Evolutionary conservation across 1,140 invertebrate species (phyloP), one percentile per base, ranked within the genome.

Genomic region (roundworm (Caenorhabditis elegans)): DNA sequence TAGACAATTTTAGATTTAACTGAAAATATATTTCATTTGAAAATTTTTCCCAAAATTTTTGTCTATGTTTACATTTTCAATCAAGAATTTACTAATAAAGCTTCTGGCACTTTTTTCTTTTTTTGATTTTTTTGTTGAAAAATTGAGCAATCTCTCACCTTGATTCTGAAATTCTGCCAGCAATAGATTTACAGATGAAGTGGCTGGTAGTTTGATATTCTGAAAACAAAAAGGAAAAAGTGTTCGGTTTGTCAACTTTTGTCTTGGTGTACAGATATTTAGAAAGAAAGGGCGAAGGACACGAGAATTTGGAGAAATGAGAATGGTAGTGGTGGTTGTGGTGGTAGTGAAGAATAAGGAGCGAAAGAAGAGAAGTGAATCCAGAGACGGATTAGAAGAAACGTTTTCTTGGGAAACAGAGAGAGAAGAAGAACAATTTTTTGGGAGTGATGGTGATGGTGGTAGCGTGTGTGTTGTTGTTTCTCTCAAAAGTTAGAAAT

Each of bases 351-450:
- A n/a, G n/a, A n/a, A n/a, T n/a, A n/a, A n/a, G n/a, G n/a, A n/a
- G n/a, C n/a, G 15, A 48, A 48, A n/a, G n/a, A 48, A n/a, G 34
- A 60, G 26, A 60, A 60, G 53, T 60, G 53, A 60, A 60, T 60
- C 53, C 53, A 31, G 19, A 60, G 53, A 60, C 28, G 53, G 53
- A 60, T 60, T 60, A 60, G 19, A 60, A 60, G 53, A 60, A 53
- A 6, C 34, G 15, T 39, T n/a, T 70, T 70, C 34, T 70, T 24
- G n/a, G 34, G n/a, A n/a, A n/a, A 39, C n/a, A 19, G 60, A 36
- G n/a, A 36, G 43, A 19, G n/a, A 22, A 60, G 13, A 10, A 39
- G n/a, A 28, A 34, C 8, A 39, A 19, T 19, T 39, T 70, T 70
- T 70, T 15, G n/a, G n/a, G 60, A n/a, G 4, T 70, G 60, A 22